phyloP scores from a whole-genome alignment of 2,888 invertebrate species.

The Shargacucullia verbasci region DNA sequence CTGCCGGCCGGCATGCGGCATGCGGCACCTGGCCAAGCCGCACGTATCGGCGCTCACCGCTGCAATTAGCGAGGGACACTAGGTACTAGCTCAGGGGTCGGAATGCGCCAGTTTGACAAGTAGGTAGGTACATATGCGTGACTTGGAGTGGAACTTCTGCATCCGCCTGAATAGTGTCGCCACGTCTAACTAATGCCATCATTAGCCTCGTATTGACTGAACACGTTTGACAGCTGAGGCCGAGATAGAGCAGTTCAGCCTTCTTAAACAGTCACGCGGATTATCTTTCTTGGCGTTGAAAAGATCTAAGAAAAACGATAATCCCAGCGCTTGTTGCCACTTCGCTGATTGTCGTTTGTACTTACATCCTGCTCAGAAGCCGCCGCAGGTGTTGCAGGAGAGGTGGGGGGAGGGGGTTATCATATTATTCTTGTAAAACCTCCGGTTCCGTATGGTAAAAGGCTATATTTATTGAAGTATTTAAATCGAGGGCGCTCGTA shows the following conservation, averaged over 20 bases:
- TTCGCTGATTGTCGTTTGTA: conserved; percentile 22
- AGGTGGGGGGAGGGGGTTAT: no score
- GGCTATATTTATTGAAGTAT: no score
- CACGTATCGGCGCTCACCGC: no score
- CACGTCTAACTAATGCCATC: not conserved
- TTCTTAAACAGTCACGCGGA: not conserved
- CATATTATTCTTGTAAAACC: no score
- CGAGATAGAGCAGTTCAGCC: not conserved
- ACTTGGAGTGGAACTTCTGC: not conserved
- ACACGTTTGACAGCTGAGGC: not conserved
- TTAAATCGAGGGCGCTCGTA: no score
- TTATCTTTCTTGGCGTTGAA: not conserved
- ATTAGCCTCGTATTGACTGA: conserved; percentile 12
- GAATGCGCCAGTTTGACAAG: no score
- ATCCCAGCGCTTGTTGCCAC: not conserved
- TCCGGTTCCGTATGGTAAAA: no score
- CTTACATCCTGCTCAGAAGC: not conserved
- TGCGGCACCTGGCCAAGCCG: no score
- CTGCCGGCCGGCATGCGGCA: no score
- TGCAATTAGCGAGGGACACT: not conserved
- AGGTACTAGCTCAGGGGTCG: no score
- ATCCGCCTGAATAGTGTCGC: not conserved
- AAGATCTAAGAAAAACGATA: conserved; percentile 4
- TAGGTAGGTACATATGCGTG: no score
- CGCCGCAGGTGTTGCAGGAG: no score